These are phyloP conservation scores for Brachyalestes nurse DNA, from an alignment of 2,797 vertebrate genomes.

Conservation along the genomic window DNA sequence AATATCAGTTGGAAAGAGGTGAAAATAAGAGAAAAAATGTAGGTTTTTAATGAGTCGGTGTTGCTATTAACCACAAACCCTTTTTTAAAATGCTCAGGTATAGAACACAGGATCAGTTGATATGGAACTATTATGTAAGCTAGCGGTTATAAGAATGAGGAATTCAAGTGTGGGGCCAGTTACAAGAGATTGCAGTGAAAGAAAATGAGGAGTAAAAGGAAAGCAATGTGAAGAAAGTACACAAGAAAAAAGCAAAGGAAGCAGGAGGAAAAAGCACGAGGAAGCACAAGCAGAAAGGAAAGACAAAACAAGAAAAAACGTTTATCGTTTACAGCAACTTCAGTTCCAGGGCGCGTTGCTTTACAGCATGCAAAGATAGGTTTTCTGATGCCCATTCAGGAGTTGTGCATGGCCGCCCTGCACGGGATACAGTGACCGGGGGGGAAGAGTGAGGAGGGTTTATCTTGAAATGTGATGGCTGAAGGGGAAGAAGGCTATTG, in stretches of 20 bases:
- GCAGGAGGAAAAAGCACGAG: too few species aligned
- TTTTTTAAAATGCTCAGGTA: conserved; percentile 28
- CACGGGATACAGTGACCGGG: conserved; percentile 70
- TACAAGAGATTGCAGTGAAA: conserved; percentile 45
- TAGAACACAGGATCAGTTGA: not conserved
- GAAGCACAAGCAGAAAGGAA: conserved; percentile 55
- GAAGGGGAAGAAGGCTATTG: conserved; percentile 54
- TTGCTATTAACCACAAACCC: conserved; percentile 34
- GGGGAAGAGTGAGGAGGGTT: conserved; percentile 67
- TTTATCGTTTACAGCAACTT: conserved; percentile 22
- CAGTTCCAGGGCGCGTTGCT: conserved; percentile 2
- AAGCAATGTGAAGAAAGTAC: conserved; percentile 68
- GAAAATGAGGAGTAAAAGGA: conserved; percentile 58
- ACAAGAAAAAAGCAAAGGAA: conserved; percentile 73
- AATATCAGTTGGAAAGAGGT: conserved; percentile 46
- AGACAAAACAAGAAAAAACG: conserved; percentile 48
- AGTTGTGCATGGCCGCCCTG: conserved; percentile 44
- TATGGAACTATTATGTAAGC: not conserved
- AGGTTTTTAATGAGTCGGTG: conserved; percentile 44
- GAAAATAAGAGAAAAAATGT: conserved; percentile 45
- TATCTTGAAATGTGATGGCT: conserved; percentile 72
- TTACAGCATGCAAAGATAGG: conserved; percentile 65
- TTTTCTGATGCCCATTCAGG: conserved; percentile 73
- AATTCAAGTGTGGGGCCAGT: not conserved
- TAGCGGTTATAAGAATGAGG: not conserved